Evolutionary conservation across 2,888 invertebrate species (phyloP).

Genomic region (Caenorhabditis sp.): DNA sequence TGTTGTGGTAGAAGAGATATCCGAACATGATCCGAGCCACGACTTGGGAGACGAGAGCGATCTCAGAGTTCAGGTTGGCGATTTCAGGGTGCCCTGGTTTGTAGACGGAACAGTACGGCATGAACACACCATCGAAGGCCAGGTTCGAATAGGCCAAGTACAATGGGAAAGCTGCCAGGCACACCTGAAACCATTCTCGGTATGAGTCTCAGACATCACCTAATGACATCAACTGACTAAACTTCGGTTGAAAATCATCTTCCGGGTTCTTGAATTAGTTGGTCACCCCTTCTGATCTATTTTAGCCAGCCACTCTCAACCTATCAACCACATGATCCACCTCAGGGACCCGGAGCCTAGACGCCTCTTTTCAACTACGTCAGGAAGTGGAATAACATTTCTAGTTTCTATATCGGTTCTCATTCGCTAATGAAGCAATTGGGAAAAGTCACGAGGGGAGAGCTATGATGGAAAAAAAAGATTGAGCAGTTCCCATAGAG

Average conservation of each 20-base stretch:
- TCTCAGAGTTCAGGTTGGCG: slow-evolving; percentile 9
- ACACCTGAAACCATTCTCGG: slow-evolving; percentile 6
- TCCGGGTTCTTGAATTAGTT: background rate
- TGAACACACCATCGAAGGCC: slow-evolving; percentile 37
- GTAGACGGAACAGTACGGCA: slow-evolving; percentile 54
- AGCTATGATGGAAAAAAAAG: too few species aligned
- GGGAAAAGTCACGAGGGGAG: too few species aligned
- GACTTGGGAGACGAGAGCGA: slow-evolving; percentile 16
- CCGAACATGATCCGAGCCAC: slow-evolving; percentile 32
- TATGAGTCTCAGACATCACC: too few species aligned
- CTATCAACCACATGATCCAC: background rate
- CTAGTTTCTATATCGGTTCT: too few species aligned
- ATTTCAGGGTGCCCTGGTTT: slow-evolving; percentile 32
- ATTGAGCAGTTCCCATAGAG: too few species aligned
- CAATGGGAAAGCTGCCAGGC: slow-evolving; percentile 37
- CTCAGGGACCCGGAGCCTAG: background rate
- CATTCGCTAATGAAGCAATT: too few species aligned
- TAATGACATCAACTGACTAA: too few species aligned
- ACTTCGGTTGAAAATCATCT: too few species aligned
- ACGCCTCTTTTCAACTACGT: slow-evolving; percentile 25
- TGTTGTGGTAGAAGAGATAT: slow-evolving; percentile 12
- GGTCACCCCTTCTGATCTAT: background rate
- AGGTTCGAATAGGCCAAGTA: slow-evolving; percentile 34
- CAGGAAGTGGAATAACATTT: slow-evolving; percentile 5
- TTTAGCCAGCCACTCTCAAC: background rate